These are phyloP conservation scores for Psophia crepitans DNA, from an alignment of 2,113 vertebrate genomes.

Conservation along the genomic window DNA sequence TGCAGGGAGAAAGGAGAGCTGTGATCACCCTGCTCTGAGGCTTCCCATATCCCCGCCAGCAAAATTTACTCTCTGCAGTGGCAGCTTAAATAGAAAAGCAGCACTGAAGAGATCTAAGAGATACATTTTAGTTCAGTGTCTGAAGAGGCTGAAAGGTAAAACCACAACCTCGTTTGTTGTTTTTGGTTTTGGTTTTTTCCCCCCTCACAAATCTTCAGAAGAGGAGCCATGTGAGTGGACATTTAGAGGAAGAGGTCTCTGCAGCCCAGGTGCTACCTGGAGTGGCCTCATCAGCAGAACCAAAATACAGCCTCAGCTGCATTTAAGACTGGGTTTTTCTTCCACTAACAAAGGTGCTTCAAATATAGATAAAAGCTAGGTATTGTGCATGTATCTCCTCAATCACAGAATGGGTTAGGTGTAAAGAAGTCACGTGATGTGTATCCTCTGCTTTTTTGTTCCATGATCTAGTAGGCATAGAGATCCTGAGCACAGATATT, in stretches of 20 bases:
- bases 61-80: not conserved
- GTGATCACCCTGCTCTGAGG: not conserved
- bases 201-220: not conserved
- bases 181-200: too few relatives aligned
- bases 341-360: not conserved
- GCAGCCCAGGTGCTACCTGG: not conserved
- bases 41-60: not conserved
- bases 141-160: not conserved
- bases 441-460: too few relatives aligned
- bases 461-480: too few relatives aligned
- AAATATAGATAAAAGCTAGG: too few relatives aligned
- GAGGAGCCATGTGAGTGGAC: not conserved
- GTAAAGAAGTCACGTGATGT: not conserved
- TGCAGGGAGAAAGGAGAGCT: accelerated
- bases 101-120: not conserved
- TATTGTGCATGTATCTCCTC: too few relatives aligned
- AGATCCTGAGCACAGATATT: not conserved
- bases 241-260: not conserved
- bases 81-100: not conserved
- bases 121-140: not conserved
- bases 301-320: not conserved
- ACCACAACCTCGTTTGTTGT: not conserved
- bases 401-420: accelerated
- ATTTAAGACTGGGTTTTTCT: not conserved
- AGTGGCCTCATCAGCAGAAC: not conserved